phyloP scores from a whole-genome alignment of 2,797 vertebrate species.

The Argentina silus region DNA sequence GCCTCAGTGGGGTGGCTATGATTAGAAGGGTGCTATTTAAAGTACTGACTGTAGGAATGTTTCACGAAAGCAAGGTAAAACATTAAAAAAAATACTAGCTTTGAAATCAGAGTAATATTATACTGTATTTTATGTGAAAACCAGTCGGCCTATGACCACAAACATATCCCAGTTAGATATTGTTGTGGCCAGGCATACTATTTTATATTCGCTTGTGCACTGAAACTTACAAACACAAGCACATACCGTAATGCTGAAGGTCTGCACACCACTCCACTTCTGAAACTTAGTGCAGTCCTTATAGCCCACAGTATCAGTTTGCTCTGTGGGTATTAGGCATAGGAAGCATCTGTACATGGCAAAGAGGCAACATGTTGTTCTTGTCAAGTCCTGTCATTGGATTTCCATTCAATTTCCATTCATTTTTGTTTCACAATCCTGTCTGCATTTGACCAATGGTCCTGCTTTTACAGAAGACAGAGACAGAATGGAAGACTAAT shows the following conservation, averaged over 20 bases:
- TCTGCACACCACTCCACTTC: constrained; percentile 3
- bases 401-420: constrained; percentile 16
- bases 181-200: neutral
- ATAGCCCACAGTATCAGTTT: constrained; percentile 11
- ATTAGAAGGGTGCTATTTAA: constrained; percentile 52
- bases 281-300: constrained; percentile 25
- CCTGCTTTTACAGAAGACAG: neutral
- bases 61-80: constrained; percentile 40
- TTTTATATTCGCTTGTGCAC: constrained; percentile 6
- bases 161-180: neutral
- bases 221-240: constrained; percentile 34
- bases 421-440: neutral
- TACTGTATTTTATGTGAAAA: neutral
- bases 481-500: neutral
- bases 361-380: constrained; percentile 20
- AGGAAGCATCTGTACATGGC: constrained; percentile 25
- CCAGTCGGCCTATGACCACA: neutral
- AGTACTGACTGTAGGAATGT: constrained; percentile 16
- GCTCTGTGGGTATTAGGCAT: constrained; percentile 16
- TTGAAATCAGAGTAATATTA: neutral
- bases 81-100: neutral
- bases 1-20: constrained; percentile 23
- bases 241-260: neutral
- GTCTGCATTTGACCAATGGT: neutral
- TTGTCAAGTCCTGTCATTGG: constrained; percentile 30